Percentiles rank a stretch among this genome's conserved stretches.
phyloP scores from a whole-genome alignment of 2,113 vertebrate species.

The Pluvianellus socialis region DNA sequence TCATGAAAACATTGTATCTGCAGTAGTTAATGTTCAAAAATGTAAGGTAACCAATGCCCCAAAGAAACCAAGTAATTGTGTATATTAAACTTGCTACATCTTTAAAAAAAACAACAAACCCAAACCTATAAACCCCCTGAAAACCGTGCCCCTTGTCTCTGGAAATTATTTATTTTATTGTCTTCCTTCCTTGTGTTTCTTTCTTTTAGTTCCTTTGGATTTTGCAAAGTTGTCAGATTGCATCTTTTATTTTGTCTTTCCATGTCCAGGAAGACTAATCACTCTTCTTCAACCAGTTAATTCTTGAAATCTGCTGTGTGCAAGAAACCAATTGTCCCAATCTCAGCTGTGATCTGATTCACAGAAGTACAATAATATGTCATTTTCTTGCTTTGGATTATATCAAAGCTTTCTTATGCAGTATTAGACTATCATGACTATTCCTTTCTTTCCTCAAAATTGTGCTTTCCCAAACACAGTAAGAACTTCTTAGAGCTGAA shows the following conservation, averaged over 20 bases:
- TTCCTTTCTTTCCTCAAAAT: background rate
- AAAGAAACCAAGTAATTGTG: background rate
- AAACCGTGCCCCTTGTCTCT: background rate
- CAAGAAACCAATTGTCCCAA: background rate
- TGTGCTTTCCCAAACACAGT: background rate
- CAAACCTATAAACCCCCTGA: background rate
- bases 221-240: background rate
- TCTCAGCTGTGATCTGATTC: conserved; percentile 44
- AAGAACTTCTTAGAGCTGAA: background rate
- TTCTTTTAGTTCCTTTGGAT: background rate
- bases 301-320: conserved; percentile 5
- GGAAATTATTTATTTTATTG: background rate
- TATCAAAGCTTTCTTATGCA: background rate
- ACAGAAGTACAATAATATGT: background rate
- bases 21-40: background rate
- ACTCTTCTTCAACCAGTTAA: background rate
- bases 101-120: background rate
- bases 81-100: background rate
- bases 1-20: background rate
- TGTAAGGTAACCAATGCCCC: background rate
- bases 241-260: conserved; percentile 1
- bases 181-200: background rate
- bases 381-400: conserved; percentile 28
- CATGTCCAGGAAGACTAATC: background rate
- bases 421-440: background rate